Evolutionary conservation across 2,113 vertebrate genomes (phyloP).

Genomic region (Zosterops pallidus): DNA sequence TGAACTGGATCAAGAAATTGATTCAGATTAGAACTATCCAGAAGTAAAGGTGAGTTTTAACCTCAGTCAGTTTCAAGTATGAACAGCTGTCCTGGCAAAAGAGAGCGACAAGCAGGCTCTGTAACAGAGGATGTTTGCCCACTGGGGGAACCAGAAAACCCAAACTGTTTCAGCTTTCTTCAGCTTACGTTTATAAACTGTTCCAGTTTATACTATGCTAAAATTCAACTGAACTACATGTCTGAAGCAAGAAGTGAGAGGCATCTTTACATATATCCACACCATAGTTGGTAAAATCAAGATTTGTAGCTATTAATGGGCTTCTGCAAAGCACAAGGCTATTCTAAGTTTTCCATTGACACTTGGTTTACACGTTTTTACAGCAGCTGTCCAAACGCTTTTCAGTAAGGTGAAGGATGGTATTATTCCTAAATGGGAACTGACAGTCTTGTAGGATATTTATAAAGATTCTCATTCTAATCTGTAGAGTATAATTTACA

Average conservation of each 20-base stretch:
- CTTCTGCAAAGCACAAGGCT: neutral
- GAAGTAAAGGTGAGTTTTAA: conserved; percentile 9
- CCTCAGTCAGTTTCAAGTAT: neutral
- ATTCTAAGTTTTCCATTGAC: neutral
- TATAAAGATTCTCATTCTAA: conserved; percentile 26
- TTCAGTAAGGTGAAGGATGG: neutral
- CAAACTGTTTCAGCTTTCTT: neutral
- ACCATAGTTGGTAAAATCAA: neutral
- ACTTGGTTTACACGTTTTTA: neutral
- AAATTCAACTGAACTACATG: neutral
- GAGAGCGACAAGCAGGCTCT: neutral
- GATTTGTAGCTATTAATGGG: neutral
- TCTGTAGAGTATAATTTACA: conserved; percentile 15
- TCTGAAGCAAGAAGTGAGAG: neutral
- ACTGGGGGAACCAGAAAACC: neutral
- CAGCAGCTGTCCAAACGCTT: neutral
- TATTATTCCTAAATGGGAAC: conserved; percentile 5
- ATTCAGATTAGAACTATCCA: neutral
- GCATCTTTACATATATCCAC: neutral
- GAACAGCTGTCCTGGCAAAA: neutral
- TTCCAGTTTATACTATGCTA: neutral
- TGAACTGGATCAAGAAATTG: neutral
- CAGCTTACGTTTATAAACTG: neutral
- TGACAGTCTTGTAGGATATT: neutral
- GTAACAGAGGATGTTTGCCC: neutral